Conservation (phyloP, 1,140 invertebrate species). For the Magallana ariakensis region DNA sequence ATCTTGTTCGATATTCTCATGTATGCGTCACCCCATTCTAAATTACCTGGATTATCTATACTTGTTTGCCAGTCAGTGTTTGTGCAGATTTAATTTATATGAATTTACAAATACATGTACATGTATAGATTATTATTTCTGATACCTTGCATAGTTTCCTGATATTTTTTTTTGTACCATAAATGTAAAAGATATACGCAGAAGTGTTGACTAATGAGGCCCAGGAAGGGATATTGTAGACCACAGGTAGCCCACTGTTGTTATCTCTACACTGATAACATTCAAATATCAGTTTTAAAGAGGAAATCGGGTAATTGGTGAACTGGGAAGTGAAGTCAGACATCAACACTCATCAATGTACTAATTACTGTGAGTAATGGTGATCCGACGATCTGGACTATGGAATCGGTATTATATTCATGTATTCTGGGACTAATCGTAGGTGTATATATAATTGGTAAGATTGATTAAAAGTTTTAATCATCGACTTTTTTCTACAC, state of each 20-base stretch:
- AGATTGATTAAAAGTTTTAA: not conserved
- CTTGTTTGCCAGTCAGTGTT: too few relatives aligned
- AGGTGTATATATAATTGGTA: not conserved
- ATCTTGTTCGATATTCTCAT: too few relatives aligned
- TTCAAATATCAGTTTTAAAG: not conserved
- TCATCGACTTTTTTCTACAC: too few relatives aligned
- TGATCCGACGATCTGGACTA: not conserved
- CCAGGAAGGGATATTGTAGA: not conserved
- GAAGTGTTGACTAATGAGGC: too few relatives aligned
- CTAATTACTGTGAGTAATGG: not conserved
- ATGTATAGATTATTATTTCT: too few relatives aligned
- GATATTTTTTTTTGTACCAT: too few relatives aligned
- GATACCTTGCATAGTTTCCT: too few relatives aligned
- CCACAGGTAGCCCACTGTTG: not conserved
- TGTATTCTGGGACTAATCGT: not conserved
- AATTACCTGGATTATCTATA: too few relatives aligned
- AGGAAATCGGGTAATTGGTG: not conserved
- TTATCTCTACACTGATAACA: not conserved
- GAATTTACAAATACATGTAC: too few relatives aligned
- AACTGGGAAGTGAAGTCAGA: not conserved
- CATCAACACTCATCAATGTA: not conserved
- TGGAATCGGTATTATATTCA: not conserved
- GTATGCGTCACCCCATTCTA: too few relatives aligned
- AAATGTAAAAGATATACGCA: too few relatives aligned
- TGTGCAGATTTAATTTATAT: too few relatives aligned